Evolutionary conservation across 2,888 invertebrate species (phyloP).

Genomic region (Scrobipalpa atriplicella): DNA sequence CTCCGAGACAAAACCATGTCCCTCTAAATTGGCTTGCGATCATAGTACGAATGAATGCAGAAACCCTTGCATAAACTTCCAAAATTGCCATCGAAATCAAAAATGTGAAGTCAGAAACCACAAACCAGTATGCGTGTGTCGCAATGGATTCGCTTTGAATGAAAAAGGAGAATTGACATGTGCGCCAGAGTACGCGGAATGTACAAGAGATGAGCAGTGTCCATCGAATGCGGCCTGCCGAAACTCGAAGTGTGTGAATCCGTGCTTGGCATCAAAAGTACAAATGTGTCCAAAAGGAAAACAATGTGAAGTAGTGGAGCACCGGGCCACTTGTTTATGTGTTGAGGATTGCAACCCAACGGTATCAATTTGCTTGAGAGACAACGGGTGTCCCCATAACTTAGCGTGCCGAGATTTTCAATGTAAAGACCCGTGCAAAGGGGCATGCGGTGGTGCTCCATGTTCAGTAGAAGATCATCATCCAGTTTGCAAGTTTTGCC

Average conservation of each 20-base stretch:
- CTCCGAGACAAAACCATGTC: constrained; percentile 87
- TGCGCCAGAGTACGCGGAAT: constrained; percentile 91
- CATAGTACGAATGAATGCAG: constrained; percentile 87
- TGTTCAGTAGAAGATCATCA: constrained; percentile 97
- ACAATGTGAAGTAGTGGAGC: constrained; percentile 93
- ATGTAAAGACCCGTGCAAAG: constrained; percentile 95
- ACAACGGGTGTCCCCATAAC: constrained; percentile 93
- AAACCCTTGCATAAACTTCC: constrained; percentile 89
- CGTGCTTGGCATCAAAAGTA: constrained; percentile 86
- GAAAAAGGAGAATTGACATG: constrained; percentile 94
- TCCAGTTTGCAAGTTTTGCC: constrained; percentile 98
- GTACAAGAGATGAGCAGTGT: constrained; percentile 91
- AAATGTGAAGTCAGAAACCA: constrained; percentile 95
- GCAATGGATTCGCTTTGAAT: constrained; percentile 93
- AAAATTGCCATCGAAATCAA: constrained; percentile 91
- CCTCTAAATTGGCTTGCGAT: constrained; percentile 89
- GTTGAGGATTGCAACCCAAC: constrained; percentile 93
- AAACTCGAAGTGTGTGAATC: constrained; percentile 92
- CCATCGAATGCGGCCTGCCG: constrained; percentile 93
- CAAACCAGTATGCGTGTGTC: constrained; percentile 93
- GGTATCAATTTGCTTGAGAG: constrained; percentile 93
- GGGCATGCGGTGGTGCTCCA: constrained; percentile 93
- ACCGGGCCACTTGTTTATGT: constrained; percentile 93
- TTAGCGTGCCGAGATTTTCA: constrained; percentile 94
- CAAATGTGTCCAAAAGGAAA: constrained; percentile 91